Evolutionary conservation across 2,888 invertebrate species (phyloP).

Genomic region (Crocallis elinguaria): DNA sequence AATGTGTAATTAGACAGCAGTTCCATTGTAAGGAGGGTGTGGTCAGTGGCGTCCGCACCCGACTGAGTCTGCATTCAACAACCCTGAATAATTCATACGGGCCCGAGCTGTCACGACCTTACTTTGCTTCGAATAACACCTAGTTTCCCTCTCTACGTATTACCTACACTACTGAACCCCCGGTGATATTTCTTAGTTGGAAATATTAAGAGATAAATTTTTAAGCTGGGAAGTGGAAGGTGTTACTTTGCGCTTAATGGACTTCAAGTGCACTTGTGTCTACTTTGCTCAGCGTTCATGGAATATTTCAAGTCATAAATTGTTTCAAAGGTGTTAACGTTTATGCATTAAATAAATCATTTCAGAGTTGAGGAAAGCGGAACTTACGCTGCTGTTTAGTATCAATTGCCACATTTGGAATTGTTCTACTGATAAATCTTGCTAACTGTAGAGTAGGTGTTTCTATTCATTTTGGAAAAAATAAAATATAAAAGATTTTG

Average conservation of each 20-base stretch:
- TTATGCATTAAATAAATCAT: slow-evolving; percentile 9
- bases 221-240: slow-evolving; percentile 40
- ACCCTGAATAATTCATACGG: slow-evolving; percentile 72
- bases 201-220: slow-evolving; percentile 44
- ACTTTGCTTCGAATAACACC: slow-evolving; percentile 53
- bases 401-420: neutral
- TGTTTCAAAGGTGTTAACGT: slow-evolving; percentile 14
- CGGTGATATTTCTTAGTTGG: slow-evolving; percentile 38
- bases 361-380: neutral
- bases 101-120: slow-evolving; percentile 60
- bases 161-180: slow-evolving; percentile 26
- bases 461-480: too few relatives aligned
- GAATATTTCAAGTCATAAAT: slow-evolving; percentile 28
- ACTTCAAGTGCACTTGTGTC: slow-evolving; percentile 47
- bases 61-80: slow-evolving; percentile 57
- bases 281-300: slow-evolving; percentile 26
- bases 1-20: slow-evolving; percentile 42
- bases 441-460: too few relatives aligned
- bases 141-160: slow-evolving; percentile 40
- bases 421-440: too few relatives aligned
- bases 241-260: slow-evolving; percentile 49
- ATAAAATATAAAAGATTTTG: too few relatives aligned
- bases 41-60: slow-evolving; percentile 50
- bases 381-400: neutral
- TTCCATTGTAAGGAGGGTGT: slow-evolving; percentile 48